Evolutionary conservation across 2,888 invertebrate genomes (phyloP).

Genomic region (Physocephala rufipes): DNA sequence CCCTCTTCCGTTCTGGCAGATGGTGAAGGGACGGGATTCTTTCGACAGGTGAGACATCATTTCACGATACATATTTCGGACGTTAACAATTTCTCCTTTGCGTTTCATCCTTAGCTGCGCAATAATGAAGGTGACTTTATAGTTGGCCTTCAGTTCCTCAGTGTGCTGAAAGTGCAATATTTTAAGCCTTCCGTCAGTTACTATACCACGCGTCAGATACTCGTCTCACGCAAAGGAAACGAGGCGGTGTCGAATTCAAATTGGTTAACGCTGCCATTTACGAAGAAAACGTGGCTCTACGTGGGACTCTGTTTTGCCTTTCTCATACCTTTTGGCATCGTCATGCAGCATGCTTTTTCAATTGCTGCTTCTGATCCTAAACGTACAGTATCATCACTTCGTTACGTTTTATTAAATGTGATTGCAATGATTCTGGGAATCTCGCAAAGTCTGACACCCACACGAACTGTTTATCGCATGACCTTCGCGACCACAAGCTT

Average conservation of each 20-base stretch:
- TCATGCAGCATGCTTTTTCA: neutral
- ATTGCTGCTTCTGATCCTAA: neutral
- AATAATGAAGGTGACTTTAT: constrained; percentile 14
- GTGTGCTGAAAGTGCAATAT: neutral
- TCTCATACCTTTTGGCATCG: neutral
- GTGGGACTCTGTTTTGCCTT: neutral
- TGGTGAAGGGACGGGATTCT: neutral
- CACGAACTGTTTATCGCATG: neutral
- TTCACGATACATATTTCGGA: neutral
- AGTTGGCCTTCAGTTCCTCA: constrained; percentile 4
- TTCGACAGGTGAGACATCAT: constrained; percentile 9
- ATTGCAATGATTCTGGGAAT: constrained; percentile 6
- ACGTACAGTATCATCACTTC: neutral
- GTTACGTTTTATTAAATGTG: neutral
- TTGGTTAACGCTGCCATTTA: constrained; percentile 6
- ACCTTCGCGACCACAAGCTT: constrained; percentile 2
- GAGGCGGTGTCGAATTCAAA: neutral
- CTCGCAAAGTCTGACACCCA: neutral
- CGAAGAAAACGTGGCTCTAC: neutral
- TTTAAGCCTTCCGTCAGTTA: constrained; percentile 11
- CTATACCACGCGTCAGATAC: neutral
- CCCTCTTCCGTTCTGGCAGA: neutral
- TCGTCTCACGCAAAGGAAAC: neutral
- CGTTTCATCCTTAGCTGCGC: neutral
- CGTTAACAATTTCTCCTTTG: neutral